A percentile compares a stretch with the other conserved stretches of the same genome.
These are phyloP conservation scores for Microchrysa polita DNA, from an alignment of 2,888 invertebrate genomes.

Conservation along the genomic window DNA sequence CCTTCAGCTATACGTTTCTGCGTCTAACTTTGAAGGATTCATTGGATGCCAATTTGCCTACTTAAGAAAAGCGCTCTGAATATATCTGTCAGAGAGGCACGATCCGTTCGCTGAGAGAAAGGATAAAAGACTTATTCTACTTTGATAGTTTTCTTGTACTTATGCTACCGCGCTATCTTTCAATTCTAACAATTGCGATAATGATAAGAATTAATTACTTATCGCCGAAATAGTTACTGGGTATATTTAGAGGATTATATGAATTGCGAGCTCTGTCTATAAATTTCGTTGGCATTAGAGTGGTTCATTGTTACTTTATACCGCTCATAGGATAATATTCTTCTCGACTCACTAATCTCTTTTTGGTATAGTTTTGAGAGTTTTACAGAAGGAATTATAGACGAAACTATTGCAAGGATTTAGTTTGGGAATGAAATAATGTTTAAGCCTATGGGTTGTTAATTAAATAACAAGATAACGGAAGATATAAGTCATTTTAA, in stretches of 20 bases:
- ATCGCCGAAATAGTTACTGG: background rate
- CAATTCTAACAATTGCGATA: background rate
- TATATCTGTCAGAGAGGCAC: too few species aligned
- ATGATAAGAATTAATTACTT: conserved; percentile 11
- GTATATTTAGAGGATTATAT: background rate
- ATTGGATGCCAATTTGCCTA: background rate
- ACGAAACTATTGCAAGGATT: background rate
- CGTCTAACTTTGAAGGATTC: background rate
- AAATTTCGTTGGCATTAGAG: background rate
- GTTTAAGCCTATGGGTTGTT: too few species aligned
- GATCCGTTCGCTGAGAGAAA: background rate
- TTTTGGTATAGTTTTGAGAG: background rate
- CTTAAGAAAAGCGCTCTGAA: background rate
- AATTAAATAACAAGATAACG: too few species aligned
- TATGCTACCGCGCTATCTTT: background rate
- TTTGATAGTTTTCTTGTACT: conserved; percentile 1
- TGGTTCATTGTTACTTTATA: background rate
- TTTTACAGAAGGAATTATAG: background rate
- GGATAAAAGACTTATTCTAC: background rate
- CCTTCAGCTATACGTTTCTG: background rate
- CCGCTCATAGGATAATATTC: background rate
- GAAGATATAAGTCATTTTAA: too few species aligned
- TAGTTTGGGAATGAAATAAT: background rate
- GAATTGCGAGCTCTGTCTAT: background rate
- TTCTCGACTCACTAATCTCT: background rate